Evolutionary conservation across 2,113 vertebrate species (phyloP), one percentile per base, ranked within the genome.

Genomic region (Anseranas semipalmata): DNA sequence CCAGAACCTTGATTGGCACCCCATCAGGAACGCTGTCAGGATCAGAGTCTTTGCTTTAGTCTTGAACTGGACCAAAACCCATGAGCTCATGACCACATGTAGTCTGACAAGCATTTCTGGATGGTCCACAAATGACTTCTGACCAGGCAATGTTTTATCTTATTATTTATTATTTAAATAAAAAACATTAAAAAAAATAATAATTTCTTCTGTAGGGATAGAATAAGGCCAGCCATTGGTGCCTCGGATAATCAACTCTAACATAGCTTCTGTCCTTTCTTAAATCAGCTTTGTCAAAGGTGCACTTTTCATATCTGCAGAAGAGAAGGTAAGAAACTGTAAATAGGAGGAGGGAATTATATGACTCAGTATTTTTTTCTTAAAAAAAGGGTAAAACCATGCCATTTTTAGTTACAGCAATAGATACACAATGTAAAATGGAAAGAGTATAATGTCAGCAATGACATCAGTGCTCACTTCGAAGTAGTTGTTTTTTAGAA

Each of bases 361-460:
- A 59, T 94, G 89, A 95, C 52, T 94, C 80, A 89, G 39, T 92
- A 92, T 68, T 72, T 86, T 86, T 92, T 91, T 92, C 73, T 89
- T 72, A 92, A 92, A 50, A 43, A 80, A 80, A 94, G 84, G 76
- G 35, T 78, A 93, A 93, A 93, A 55, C 20, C 18, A 27, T 78
- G 65, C 39, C 65, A 72, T 91, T 89, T 96, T 90, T 84, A 86
- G 55, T 80, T 93, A 66, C 48, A 90, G 22, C 6, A 30, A 58
- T 59, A 94, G 48, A 62, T 50, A 90, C 1, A 3, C 0, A 0
- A 58, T 5, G 43, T 76, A 66, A 83, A 93, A 94, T 62, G 71
- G 82, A 95, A 97, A 93, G 33, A 95, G 18, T 59, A 77, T 92
- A 89, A 95, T 86, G 80, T 95, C 94, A 95, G 86, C 43, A 77